Base-by-base conservation (phyloP, 1,140 invertebrate genomes). In the Hydropsyche tenuis region DNA sequence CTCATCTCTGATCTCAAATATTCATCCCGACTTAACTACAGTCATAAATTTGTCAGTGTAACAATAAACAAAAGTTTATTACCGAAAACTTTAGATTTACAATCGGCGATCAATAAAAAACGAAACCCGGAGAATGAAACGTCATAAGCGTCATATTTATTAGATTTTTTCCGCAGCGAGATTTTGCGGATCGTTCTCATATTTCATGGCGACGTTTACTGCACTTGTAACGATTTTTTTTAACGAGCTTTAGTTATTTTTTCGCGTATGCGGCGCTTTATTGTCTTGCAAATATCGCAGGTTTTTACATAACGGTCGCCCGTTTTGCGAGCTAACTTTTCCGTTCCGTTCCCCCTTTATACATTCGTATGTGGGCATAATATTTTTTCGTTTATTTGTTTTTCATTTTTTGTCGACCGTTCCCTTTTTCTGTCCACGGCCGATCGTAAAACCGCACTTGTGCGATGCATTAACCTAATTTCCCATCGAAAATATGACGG, bases 151-250 rank as follows among this genome's bases (percentile, higher is more conserved):
- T 12, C 20, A 12, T 23, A 56, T 56, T 56, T 56, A 27, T 60
- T 22, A 16, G 22, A 60, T 60, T 60, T 60, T 60, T 60, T 37
- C 9, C 4, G 22, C 1, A 23, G 4, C 6, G 51, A 56, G 51
- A 56, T 60, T 60, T 60, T 23, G 56, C 56, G 56, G 23, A 60
- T 60, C 56, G 56, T 60, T 60, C 12, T 60, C 22, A 18, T 53
- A 53, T 53, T 53, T 60, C 22, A 25, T 20, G 20, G 20, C 14
- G 56, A 60, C 56, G 14, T 60, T 60, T 60, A 60, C 56, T 60
- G 56, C 56, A 60, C 56, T 60, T 60, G 56, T 60, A 60, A 60
- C 56, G 22, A 60, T 60, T 25, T 60, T 60, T 37, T 60, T 60
- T 60, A 60, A 60, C 56, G 56, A 60, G 56, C 23, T 60, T 60